Base-by-base conservation (phyloP, 2,888 invertebrate genomes). In the Mactromeris polynyma region DNA sequence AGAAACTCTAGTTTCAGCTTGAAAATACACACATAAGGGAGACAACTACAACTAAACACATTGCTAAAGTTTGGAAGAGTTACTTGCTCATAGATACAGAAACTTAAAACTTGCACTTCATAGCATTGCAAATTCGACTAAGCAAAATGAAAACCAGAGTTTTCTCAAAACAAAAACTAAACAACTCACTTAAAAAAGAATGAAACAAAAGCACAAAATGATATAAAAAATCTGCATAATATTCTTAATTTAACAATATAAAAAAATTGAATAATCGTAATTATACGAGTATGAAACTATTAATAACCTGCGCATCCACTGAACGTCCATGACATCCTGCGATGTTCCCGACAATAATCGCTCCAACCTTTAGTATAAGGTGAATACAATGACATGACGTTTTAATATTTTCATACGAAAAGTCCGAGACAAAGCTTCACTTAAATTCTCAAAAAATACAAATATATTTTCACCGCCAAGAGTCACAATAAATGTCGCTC, bases 291-390 rank as follows among this genome's bases (percentile, higher is more conserved):
- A n/a, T n/a, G n/a, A 69, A 73, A 73, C 2, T 19, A 73, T 73
- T 26, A 4, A 51, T 40, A 88, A 92, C 92, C 92, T 90, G 92
- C 86, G 81, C 88, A 87, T 80, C 92, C 92, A 81, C 90, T 92
- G 77, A 92, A 84, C 14, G 92, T 92, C 90, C 89, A 92, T 0
- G 92, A 90, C 64, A 90, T n/a, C 31, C 92, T 38, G 26, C 92
- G 80, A 58, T 86, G 86, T 36, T 81, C 86, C 26, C 86, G 84
- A 85, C 92, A 92, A 51, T 86, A 92, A 38, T 88, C 86, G 77
- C 88, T 85, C 92, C 92, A 92, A 7, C 89, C 90, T 38, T 82
- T 88, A 3, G 42, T 69, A 78, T 90, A 92, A 3, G 90, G 89
- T 64, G 84, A 85, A 38, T 84, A 84, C 17, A 84, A 36, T 14